phyloP scores from a whole-genome alignment of 2,888 invertebrate species.

The Lathronympha strigana region DNA sequence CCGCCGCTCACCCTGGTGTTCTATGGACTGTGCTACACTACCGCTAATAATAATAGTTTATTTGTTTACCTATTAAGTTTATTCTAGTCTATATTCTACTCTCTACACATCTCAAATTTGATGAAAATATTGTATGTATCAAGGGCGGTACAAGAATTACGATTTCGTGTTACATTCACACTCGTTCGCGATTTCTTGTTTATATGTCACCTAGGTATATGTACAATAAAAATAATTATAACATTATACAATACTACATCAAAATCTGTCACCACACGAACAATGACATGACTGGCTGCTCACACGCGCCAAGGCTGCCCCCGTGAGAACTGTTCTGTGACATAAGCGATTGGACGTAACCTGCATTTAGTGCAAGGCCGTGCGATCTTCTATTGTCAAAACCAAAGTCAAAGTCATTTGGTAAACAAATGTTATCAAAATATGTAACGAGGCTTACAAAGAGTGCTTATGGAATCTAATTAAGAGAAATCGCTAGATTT shows the following conservation, averaged over 20 bases:
- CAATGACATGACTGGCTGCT: conserved; percentile 26
- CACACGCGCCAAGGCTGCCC: conserved; percentile 35
- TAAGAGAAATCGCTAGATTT: background rate
- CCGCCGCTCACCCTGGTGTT: too few relatives aligned
- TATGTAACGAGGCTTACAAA: background rate
- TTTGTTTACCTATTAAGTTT: too few relatives aligned
- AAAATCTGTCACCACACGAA: conserved; percentile 35
- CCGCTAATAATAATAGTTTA: too few relatives aligned
- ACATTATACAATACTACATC: conserved; percentile 7
- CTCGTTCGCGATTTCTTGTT: too few relatives aligned
- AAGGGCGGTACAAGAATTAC: too few relatives aligned
- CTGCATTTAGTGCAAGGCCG: conserved; percentile 75
- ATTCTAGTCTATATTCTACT: too few relatives aligned
- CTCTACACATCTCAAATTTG: too few relatives aligned
- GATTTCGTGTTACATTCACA: too few relatives aligned
- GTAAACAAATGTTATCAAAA: conserved; percentile 15
- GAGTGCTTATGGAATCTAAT: too few relatives aligned
- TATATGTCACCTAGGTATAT: background rate
- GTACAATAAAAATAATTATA: background rate
- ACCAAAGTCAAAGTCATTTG: conserved; percentile 39
- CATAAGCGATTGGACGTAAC: conserved; percentile 71
- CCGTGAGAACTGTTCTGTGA: conserved; percentile 72
- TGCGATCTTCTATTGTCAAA: conserved; percentile 38
- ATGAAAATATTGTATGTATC: too few relatives aligned
- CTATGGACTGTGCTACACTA: too few relatives aligned